Percentiles rank a stretch among this genome's conserved stretches.
Conservation (phyloP, 1,140 invertebrate genomes). For the Chironomus tepperi region DNA sequence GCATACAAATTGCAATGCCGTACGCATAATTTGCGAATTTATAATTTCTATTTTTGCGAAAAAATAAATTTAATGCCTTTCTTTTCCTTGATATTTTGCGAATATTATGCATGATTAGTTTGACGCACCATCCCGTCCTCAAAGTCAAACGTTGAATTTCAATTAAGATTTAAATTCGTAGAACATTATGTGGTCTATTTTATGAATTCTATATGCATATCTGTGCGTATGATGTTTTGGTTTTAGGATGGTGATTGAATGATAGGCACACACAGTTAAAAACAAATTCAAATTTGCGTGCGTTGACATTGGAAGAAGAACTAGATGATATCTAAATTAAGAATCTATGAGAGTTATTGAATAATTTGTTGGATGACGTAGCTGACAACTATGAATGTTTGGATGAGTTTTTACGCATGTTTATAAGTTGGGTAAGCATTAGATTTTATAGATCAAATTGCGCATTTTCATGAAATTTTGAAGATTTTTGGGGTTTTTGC, state of each 20-base stretch:
- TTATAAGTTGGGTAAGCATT: too few relatives aligned
- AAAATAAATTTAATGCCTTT: not conserved
- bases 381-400: too few relatives aligned
- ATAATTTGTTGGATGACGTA: too few relatives aligned
- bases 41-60: not conserved
- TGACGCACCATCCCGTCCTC: not conserved
- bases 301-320: not conserved
- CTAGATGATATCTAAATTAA: too few relatives aligned
- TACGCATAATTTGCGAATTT: not conserved
- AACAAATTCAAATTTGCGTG: not conserved
- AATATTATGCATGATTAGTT: not conserved
- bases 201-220: not conserved
- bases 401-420: too few relatives aligned
- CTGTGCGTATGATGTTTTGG: not conserved
- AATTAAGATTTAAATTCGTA: not conserved
- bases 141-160: constrained; percentile 2
- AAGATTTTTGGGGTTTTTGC: too few relatives aligned
- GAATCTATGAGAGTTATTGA: too few relatives aligned
- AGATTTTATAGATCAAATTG: too few relatives aligned
- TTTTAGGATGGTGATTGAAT: not conserved
- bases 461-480: too few relatives aligned
- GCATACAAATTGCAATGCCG: not conserved
- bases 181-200: not conserved
- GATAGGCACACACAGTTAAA: not conserved
- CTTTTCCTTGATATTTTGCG: not conserved